These are phyloP conservation scores for Campaea margaritaria DNA, from an alignment of 2,888 invertebrate genomes.

Conservation along the genomic window DNA sequence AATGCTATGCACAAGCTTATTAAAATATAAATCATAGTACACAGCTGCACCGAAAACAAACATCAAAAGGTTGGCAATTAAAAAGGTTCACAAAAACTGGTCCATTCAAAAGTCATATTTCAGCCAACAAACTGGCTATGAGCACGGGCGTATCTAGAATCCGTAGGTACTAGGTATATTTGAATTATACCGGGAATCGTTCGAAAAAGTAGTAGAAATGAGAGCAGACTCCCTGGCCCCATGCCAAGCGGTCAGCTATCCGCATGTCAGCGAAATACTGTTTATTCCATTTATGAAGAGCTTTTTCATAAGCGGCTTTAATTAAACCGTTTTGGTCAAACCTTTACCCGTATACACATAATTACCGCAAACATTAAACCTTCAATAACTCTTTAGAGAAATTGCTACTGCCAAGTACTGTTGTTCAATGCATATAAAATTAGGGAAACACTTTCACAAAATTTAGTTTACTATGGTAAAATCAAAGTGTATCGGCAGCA, in stretches of 20 bases:
- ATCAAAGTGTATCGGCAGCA: too few relatives aligned
- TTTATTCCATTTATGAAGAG: constrained; percentile 42
- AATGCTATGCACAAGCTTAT: too few relatives aligned
- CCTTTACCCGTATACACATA: not conserved
- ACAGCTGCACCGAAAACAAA: constrained; percentile 35
- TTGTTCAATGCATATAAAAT: too few relatives aligned
- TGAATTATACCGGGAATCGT: constrained; percentile 49
- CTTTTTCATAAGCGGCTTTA: constrained; percentile 20
- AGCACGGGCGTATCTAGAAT: constrained; percentile 31
- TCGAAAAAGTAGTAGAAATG: constrained; percentile 59
- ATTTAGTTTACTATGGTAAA: too few relatives aligned
- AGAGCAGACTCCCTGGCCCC: constrained; percentile 54
- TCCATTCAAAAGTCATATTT: constrained; percentile 52
- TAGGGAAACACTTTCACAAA: too few relatives aligned
- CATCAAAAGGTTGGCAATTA: constrained; percentile 46
- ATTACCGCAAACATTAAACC: not conserved
- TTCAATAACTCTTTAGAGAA: constrained; percentile 3
- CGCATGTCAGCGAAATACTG: constrained; percentile 47
- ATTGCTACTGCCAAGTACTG: not conserved
- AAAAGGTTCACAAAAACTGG: constrained; percentile 45
- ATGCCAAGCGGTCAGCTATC: constrained; percentile 57
- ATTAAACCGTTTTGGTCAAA: not conserved
- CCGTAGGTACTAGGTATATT: constrained; percentile 30
- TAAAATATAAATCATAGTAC: not conserved
- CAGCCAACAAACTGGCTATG: constrained; percentile 45